These are phyloP conservation scores for Delia radicum DNA, from an alignment of 1,140 invertebrate species.

Conservation along the genomic window DNA sequence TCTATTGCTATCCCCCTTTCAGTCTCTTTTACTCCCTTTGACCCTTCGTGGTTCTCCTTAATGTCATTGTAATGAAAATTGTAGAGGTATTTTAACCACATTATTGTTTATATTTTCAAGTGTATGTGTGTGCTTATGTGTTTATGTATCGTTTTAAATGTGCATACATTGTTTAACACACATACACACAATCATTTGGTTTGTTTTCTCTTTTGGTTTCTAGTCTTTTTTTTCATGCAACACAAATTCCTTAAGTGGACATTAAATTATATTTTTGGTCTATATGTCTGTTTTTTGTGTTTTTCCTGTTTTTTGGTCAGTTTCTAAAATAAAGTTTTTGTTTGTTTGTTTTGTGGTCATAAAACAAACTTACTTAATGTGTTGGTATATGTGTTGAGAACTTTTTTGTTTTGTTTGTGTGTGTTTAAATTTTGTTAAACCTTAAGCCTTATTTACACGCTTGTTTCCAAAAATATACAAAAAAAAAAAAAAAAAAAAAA, in stretches of 20 bases:
- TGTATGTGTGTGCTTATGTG: background rate
- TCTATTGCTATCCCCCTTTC: background rate
- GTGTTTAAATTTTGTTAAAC: background rate
- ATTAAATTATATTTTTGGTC: constrained; percentile 17
- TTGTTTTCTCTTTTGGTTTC: background rate
- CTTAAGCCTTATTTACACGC: background rate
- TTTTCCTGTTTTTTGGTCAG: background rate
- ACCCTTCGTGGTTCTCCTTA: background rate
- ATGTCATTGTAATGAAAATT: background rate
- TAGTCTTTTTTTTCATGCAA: background rate
- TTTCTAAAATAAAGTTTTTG: background rate
- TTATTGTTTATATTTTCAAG: background rate
- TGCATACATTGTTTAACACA: too few species aligned
- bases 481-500: too few species aligned
- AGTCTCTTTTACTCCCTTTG: background rate
- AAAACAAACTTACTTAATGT: background rate
- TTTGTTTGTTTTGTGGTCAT: background rate
- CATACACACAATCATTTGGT: background rate
- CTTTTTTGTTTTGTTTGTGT: background rate
- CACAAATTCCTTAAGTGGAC: constrained; percentile 18
- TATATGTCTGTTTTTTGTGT: background rate
- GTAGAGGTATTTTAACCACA: background rate
- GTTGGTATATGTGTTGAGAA: background rate
- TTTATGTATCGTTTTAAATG: too few species aligned
- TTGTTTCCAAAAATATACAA: background rate